Evolutionary conservation across 2,888 invertebrate species (phyloP), one percentile per base, ranked within the genome.

Genomic region (Philaethria dido): DNA sequence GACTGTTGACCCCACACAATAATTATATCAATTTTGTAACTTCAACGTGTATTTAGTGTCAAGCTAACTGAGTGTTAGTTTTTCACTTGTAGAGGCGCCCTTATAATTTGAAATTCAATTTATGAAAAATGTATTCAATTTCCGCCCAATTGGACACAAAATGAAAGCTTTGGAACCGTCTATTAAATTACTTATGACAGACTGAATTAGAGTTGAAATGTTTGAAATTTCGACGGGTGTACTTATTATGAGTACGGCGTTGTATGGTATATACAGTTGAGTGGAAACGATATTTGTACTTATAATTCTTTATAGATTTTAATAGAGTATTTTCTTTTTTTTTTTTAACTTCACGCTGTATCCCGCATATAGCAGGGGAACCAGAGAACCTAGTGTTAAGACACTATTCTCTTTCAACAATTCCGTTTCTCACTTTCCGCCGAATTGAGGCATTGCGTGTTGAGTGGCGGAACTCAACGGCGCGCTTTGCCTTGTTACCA

Each of bases 21-120:
- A 64, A 59, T 50, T 59, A 59, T 39, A 44, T 29, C 48, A 50
- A 59, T 57, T 59, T 48, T 0, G 22, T 25, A 47, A 42, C 48
- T 57, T 39, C 47, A 64, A 57, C 47, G 20, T 64, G 20, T 50
- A 64, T 59, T 59, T 64, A 59, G 50, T 44, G 64, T 64, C 59
- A 50, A 29, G 48, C 50, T 18, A 59, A 6, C 50, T 20, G 14
- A 57, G 55, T 50, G 42, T 59, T 64, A 39, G 48, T 50, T 59
- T 50, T 42, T n/a, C 64, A 50, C 39, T 50, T 64, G 36, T 39
- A 20, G 50, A 29, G 22, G 48, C 29, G 59, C 59, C 33, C 64
- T 64, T 64, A 42, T 64, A 29, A 42, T 64, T 59, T 48, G 18
- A 47, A 42, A 36, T 59, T 42, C 14, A 33, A 48, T 25, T 57